These are phyloP conservation scores for Morus bassanus DNA, from an alignment of 2,797 vertebrate genomes.

Conservation along the genomic window DNA sequence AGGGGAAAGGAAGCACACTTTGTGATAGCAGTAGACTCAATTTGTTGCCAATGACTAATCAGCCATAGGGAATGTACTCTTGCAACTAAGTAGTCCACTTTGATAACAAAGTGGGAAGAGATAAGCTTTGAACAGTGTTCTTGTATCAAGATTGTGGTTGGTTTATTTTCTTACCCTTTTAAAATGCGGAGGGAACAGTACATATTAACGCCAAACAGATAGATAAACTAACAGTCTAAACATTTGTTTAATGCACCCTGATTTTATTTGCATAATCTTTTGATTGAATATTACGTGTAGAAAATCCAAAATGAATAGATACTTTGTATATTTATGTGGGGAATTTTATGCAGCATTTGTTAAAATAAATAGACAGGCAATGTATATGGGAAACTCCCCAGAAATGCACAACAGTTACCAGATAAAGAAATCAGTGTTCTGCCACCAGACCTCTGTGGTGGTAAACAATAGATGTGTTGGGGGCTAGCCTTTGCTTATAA, in stretches of 20 bases:
- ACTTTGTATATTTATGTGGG: neutral
- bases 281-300: neutral
- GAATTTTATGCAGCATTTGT: neutral
- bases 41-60: neutral
- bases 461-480: neutral
- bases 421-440: conserved; percentile 61
- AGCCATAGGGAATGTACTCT: neutral
- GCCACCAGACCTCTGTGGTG: neutral
- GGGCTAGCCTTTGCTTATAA: neutral
- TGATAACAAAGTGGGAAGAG: neutral
- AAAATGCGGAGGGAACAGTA: neutral
- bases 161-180: neutral
- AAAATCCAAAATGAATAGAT: neutral
- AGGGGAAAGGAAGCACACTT: neutral
- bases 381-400: neutral
- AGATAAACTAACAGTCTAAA: neutral
- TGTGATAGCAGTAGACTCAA: neutral
- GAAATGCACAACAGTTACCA: neutral
- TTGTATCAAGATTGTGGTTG: neutral
- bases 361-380: neutral
- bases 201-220: neutral
- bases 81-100: neutral
- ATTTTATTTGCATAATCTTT: neutral
- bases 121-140: neutral
- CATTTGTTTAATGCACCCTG: neutral